Percentiles rank a stretch among this genome's conserved stretches.
Evolutionary conservation across 2,888 invertebrate genomes (phyloP).

Genomic region (Apamea anceps): DNA sequence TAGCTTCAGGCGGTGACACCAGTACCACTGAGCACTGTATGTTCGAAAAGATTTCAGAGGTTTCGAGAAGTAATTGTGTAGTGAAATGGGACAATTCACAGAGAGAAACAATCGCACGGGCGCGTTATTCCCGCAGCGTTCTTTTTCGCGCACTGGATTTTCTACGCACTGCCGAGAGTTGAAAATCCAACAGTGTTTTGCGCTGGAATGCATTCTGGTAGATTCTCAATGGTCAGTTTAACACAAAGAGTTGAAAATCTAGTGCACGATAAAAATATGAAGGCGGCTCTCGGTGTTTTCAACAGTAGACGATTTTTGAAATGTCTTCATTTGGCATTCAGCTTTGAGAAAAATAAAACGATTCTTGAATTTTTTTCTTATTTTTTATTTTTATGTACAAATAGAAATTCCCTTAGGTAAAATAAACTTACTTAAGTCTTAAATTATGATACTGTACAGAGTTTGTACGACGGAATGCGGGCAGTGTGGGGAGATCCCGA

Average conservation of each 20-base stretch:
- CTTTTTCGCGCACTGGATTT: too few relatives aligned
- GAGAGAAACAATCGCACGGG: too few relatives aligned
- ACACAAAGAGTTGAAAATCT: neutral
- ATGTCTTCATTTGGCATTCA: neutral
- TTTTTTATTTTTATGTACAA: constrained; percentile 87
- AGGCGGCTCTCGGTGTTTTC: neutral
- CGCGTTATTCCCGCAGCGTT: too few relatives aligned
- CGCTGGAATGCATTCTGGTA: neutral
- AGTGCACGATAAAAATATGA: too few relatives aligned
- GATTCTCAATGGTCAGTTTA: neutral
- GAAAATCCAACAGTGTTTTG: neutral
- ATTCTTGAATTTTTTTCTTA: constrained; percentile 65
- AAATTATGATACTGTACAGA: constrained; percentile 81
- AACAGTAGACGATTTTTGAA: neutral
- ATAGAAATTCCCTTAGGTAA: constrained; percentile 86
- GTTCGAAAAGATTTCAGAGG: neutral
- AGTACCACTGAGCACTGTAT: neutral
- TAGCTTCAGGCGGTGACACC: neutral
- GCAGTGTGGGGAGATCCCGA: constrained; percentile 81
- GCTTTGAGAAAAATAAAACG: constrained; percentile 37
- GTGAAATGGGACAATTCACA: neutral
- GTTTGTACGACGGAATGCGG: constrained; percentile 80
- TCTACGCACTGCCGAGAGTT: neutral
- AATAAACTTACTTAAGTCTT: constrained; percentile 85
- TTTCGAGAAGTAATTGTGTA: neutral